Conservation (phyloP, 2,113 vertebrate species). For the Epinephelus moara region DNA sequence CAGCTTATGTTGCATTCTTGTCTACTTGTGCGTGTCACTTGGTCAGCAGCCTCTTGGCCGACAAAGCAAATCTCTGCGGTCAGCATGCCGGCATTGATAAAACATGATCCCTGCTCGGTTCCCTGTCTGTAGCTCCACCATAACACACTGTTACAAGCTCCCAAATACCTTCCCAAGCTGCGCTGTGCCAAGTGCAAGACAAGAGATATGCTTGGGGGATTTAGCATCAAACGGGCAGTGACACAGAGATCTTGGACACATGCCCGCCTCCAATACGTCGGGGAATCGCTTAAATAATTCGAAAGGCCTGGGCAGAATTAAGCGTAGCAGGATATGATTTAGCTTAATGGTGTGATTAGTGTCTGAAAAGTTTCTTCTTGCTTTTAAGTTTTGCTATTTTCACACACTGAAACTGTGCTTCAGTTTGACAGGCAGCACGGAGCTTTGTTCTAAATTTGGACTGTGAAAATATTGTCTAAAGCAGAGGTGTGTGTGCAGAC, state of each 20-base stretch:
- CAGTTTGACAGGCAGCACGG: background rate
- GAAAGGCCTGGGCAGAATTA: conserved; percentile 21
- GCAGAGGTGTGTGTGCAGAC: background rate
- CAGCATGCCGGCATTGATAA: conserved; percentile 50
- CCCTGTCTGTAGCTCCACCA: conserved; percentile 28
- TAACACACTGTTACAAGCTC: conserved; percentile 52
- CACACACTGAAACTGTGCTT: background rate
- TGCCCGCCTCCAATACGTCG: conserved; percentile 11
- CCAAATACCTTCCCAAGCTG: conserved; percentile 62
- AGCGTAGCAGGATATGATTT: conserved; percentile 10
- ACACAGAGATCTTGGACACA: conserved; percentile 45
- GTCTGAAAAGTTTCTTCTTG: conserved; percentile 10
- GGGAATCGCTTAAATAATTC: conserved; percentile 19
- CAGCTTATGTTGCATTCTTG: conserved; percentile 9
- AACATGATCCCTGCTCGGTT: conserved; percentile 68
- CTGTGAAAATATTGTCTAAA: background rate
- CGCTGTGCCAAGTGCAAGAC: conserved; percentile 50
- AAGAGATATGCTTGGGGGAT: conserved; percentile 59
- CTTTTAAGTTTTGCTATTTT: conserved; percentile 28
- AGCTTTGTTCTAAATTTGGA: conserved; percentile 18
- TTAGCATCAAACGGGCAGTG: conserved; percentile 49
- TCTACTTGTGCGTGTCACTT: conserved; percentile 17
- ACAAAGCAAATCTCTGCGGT: conserved; percentile 50
- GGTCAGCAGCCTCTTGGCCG: conserved; percentile 26
- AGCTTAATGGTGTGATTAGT: conserved; percentile 19